Percentiles rank a stretch among this genome's conserved stretches.
phyloP scores from a whole-genome alignment of 2,888 invertebrate species.

The Torymus auratus region DNA sequence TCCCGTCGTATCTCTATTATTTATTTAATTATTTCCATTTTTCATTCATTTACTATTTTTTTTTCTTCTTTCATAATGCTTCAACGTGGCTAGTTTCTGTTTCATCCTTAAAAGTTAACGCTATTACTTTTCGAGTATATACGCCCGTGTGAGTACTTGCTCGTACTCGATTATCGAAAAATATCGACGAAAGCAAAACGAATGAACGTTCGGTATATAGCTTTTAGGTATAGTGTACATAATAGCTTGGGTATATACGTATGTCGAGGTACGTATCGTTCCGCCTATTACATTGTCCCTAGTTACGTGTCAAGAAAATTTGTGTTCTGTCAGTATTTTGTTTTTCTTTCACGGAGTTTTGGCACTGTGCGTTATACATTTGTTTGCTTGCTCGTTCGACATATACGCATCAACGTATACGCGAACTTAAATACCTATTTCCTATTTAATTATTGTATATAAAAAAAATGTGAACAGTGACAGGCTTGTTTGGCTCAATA shows the following conservation, averaged over 20 bases:
- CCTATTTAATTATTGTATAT: constrained; percentile 11
- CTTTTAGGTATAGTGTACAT: constrained; percentile 3
- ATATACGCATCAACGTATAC: too few relatives aligned
- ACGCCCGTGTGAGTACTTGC: constrained; percentile 23
- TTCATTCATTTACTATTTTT: constrained; percentile 40
- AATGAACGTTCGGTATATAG: background rate
- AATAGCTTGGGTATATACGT: constrained; percentile 31
- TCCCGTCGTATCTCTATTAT: constrained; percentile 25
- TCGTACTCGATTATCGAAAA: constrained; percentile 6
- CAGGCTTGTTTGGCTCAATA: constrained; percentile 50
- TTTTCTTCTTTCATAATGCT: constrained; percentile 38
- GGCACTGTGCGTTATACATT: constrained; percentile 53
- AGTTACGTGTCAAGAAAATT: constrained; percentile 25
- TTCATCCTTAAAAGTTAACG: constrained; percentile 51
- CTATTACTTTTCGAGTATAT: constrained; percentile 53
- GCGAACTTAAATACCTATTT: constrained; percentile 45
- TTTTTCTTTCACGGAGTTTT: constrained; percentile 39
- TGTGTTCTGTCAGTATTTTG: background rate
- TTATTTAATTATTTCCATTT: constrained; percentile 20
- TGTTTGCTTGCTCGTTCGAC: too few relatives aligned
- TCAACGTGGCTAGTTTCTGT: constrained; percentile 57
- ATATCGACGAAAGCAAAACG: constrained; percentile 42
- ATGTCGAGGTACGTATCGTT: constrained; percentile 44
- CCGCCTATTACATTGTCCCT: constrained; percentile 28
- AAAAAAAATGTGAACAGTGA: constrained; percentile 21